Evolutionary conservation across 2,888 invertebrate genomes (phyloP), one percentile per base, ranked within the genome.

Genomic region (Rhaphigaster nebulosa): DNA sequence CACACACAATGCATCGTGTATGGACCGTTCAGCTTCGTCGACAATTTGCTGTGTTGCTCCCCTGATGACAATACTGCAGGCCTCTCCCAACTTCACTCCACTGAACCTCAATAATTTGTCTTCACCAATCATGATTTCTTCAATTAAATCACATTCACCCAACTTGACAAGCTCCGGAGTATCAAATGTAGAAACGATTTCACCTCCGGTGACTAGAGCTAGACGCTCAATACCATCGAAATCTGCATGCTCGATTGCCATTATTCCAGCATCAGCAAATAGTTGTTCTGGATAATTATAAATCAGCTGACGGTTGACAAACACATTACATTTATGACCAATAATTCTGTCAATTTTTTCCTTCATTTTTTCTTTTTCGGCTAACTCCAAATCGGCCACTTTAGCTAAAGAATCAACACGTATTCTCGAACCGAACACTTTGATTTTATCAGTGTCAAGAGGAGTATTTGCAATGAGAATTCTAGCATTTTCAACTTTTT

Each of bases 241-340:
- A 94, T 99, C 99, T 6, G 99, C 99, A 94, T 99, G 99, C 93
- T 99, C 99, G 93, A 99, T 99, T 1, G 99, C 99, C 99, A 99
- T 99, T 18, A 99, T 96, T 88, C 98, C 97, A 87, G 98, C 98
- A 94, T 99, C 99, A 70, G 99, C 98, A 94, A 99, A 99, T 93
- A 99, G 94, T 94, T 99, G 99, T 94, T 99, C 99, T 0, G 99
- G 99, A 94, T 99, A 99, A 94, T 99, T 99, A 95, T 99, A 99
- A 94, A 99, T 99, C 92, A 99, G 95, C 94, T 99, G 99, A 92
- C 98, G 96, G 94, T 99, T 99, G 93, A 99, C 98, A 94, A 99
- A 99, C 0, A 99, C 99, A 94, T 98, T 99, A 94, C 97, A 97
- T 92, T 98, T 97, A 94, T 99, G 99, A 92, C 96, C 96, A 89